Evolutionary conservation across 2,113 vertebrate genomes (phyloP), one percentile per base, ranked within the genome.

Genomic region (Rhinolophus sinicus): DNA sequence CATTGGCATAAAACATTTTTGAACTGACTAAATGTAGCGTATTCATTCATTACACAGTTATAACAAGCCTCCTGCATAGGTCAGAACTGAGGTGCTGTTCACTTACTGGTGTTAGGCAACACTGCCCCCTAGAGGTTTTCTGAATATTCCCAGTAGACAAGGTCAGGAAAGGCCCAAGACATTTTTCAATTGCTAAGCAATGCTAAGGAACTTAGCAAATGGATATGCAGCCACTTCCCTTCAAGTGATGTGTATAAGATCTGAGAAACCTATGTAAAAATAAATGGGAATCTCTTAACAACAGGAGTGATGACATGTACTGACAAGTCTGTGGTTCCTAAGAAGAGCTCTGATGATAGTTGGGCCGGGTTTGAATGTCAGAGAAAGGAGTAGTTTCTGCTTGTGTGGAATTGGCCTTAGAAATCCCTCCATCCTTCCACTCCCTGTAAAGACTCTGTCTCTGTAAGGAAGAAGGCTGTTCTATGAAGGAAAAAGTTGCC

Each of bases 71-170:
- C 4, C 30, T 65, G 7, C 75, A 38, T 73, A 33, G 28, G 50
- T 94, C 95, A 94, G 69, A 81, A 54, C 7, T 38, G 54, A 62
- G 26, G n/a, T 4, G 0, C 2, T 65, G 8, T 26, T 30, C 44
- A 13, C 54, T 44, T 8, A 73, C 54, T 85, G 93, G 47, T 87
- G 47, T 93, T 85, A 93, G 87, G 54, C 86, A 97, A 95, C 89
- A 98, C 82, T 97, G 96, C 86, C 95, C 96, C 89, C 97, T 94
- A 92, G 95, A 95, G 97, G 96, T 75, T 64, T 50, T 30, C 1
- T 15, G 16, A 82, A 70, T 96, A 92, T 95, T 97, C 94, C 95
- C 89, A 14, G 35, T 69, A 92, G 92, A 93, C 35, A 85, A 88
- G 13, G 26, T 60, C 33, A 38, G 54, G 47, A 88, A 78, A 83